Evolutionary conservation across 2,797 vertebrate species (phyloP), one percentile per base, ranked within the genome.

Genomic region (Merluccius polli): DNA sequence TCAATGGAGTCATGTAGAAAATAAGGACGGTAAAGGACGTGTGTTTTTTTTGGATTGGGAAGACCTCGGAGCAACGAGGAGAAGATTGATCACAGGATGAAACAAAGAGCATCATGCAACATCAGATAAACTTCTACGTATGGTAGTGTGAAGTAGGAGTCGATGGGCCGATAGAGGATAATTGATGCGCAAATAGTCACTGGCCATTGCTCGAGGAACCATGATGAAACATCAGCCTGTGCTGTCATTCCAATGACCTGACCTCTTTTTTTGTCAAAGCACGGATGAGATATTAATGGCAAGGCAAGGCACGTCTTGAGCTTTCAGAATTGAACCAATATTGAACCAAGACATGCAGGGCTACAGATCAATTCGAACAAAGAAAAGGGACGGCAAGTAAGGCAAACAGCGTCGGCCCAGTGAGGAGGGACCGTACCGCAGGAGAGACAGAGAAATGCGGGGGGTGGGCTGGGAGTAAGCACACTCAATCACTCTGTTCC

Each of bases 231-330:
- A 63, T 8, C 74, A 65, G 73, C 70, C 10, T 77, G 9, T 83
- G 86, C 83, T 85, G 84, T 84, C 73, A 81, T 27, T 82, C 75
- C 77, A 80, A 32, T 78, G 75, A 80, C 68, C 82, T 79, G 72
- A 80, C 69, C 6, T 68, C 7, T 18, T n/a, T 24, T 4, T 29
- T 32, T 1, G 9, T 41, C 38, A 70, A 70, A 32, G 30, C 67
- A 32, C 13, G 15, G 13, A 7, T 32, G 67, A 30, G 13, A 15
- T 18, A 69, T 15, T 18, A 16, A 31, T n/a, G 67, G 67, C 67
- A 31, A 8, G 13, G 31, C 31, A 30, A 69, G 67, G 67, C 30
- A 29, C 5, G 30, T 9, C 0, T 59, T 65, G 9, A 27, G 24
- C 59, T 27, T 27, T 27, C 59, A 65, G 59, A 10, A 59, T 18